Conservation (phyloP, 2,113 vertebrate genomes). For the Loxodonta africana region DNA sequence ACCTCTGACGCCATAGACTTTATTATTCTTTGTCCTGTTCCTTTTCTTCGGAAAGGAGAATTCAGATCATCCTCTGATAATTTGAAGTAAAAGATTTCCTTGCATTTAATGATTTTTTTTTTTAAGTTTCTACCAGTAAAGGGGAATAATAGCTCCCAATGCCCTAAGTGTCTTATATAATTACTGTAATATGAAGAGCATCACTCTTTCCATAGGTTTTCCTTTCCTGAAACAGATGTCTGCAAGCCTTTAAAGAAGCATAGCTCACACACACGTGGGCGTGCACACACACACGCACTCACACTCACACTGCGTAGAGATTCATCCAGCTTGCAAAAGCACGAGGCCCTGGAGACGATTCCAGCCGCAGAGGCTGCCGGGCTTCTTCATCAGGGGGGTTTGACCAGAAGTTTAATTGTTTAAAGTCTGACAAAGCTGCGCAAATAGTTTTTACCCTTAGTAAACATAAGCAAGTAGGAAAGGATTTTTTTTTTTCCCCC, state of each 20-base stretch:
- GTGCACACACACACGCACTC: too few species aligned
- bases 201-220: slow-evolving; percentile 35
- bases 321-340: slow-evolving; percentile 75
- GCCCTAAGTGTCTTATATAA: slow-evolving; percentile 75
- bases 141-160: slow-evolving; percentile 65
- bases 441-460: slow-evolving; percentile 77
- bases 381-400: slow-evolving; percentile 3
- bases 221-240: slow-evolving; percentile 81
- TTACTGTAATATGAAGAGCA: slow-evolving; percentile 81
- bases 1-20: background rate
- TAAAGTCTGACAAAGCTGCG: slow-evolving; percentile 74
- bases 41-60: background rate
- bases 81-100: background rate
- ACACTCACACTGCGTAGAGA: slow-evolving; percentile 59
- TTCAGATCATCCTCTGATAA: background rate
- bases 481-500: slow-evolving; percentile 82
- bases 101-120: background rate
- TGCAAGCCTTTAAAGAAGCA: slow-evolving; percentile 84
- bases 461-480: slow-evolving; percentile 86
- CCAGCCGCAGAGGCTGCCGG: background rate
- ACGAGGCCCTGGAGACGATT: slow-evolving; percentile 60
- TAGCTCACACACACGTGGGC: background rate
- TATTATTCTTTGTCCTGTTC: background rate
- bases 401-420: slow-evolving; percentile 74
- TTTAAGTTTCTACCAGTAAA: background rate